These are phyloP conservation scores for Agonopterix arenella DNA, from an alignment of 2,888 invertebrate species.

Conservation along the genomic window DNA sequence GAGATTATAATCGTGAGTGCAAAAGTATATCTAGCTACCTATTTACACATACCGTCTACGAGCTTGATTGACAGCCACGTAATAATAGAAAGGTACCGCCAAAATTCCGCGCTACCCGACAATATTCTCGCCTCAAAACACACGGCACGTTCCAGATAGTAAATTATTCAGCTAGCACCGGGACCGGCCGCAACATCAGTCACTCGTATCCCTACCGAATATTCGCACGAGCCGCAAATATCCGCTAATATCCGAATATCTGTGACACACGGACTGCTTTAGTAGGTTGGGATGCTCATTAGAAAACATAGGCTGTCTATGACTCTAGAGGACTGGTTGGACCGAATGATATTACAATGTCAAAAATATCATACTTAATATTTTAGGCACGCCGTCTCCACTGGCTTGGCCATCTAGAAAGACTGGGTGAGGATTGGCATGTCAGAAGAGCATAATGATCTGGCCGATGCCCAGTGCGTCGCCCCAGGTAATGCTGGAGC, in stretches of 20 bases:
- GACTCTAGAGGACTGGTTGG: slow-evolving; percentile 4
- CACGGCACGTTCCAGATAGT: slow-evolving; percentile 11
- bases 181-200: slow-evolving; percentile 35
- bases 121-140: slow-evolving; percentile 5
- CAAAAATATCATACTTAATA: no score
- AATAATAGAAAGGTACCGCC: neutral
- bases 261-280: slow-evolving; percentile 23
- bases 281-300: slow-evolving; percentile 21
- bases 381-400: no score
- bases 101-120: neutral
- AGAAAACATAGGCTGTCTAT: no score
- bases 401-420: no score
- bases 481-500: no score
- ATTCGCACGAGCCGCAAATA: slow-evolving; percentile 21
- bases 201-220: slow-evolving; percentile 33
- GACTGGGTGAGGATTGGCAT: no score
- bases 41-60: neutral
- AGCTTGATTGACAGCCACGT: neutral
- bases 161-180: slow-evolving; percentile 25
- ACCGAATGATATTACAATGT: neutral
- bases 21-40: no score
- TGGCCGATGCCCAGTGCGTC: no score
- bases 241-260: slow-evolving; percentile 25
- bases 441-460: no score
- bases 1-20: no score